A percentile compares a stretch with the other conserved stretches of the same genome.
phyloP scores from a whole-genome alignment of 2,113 vertebrate genomes.

The Pseudopipra pipra region DNA sequence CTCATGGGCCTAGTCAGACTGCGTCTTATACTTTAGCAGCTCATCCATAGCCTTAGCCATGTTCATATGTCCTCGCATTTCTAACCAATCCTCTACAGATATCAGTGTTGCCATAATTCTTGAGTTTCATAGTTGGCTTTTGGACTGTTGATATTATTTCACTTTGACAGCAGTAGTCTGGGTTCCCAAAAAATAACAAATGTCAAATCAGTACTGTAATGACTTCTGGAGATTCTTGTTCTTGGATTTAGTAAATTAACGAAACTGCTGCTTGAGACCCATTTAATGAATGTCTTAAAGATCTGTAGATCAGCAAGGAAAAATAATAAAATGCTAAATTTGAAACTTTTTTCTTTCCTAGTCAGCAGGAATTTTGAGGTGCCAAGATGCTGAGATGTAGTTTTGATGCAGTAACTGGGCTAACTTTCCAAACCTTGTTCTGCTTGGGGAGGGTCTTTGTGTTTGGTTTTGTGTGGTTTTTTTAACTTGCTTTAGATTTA shows the following conservation, averaged over 20 bases:
- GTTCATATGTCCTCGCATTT: too few species aligned
- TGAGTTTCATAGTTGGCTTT: not conserved
- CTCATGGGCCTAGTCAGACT: too few species aligned
- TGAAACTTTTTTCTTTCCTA: not conserved
- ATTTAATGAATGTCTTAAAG: not conserved
- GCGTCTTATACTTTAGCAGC: too few species aligned
- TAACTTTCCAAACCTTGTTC: not conserved
- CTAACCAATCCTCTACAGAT: too few species aligned
- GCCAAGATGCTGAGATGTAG: not conserved
- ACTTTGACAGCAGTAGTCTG: not conserved
- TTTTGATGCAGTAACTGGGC: not conserved
- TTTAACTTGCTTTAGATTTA: not conserved
- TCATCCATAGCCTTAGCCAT: too few species aligned
- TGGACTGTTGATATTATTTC: slow-evolving; percentile 5
- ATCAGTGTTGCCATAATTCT: not conserved
- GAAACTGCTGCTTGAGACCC: not conserved
- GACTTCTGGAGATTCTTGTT: not conserved
- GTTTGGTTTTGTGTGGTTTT: not conserved
- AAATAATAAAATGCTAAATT: not conserved
- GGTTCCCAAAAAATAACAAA: not conserved
- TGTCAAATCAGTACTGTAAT: not conserved
- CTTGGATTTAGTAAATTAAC: slow-evolving; percentile 9
- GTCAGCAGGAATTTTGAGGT: not conserved
- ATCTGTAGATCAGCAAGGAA: not conserved
- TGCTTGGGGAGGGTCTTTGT: not conserved